A percentile compares a stretch with the other conserved stretches of the same genome.
phyloP scores from a whole-genome alignment of 2,113 vertebrate genomes.

The Alligator mississippiensis region DNA sequence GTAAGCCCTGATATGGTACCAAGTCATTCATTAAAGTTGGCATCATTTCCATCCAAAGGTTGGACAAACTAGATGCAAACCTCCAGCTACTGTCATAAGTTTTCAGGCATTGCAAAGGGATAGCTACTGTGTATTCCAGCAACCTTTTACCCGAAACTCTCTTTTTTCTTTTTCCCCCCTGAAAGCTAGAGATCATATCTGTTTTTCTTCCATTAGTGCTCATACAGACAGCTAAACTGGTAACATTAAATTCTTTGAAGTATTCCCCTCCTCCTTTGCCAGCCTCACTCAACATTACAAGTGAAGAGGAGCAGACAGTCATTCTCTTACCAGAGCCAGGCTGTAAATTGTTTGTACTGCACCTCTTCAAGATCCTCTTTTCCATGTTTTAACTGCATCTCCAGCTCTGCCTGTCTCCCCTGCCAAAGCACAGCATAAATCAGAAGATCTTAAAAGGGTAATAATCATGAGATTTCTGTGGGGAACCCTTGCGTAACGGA shows the following conservation, averaged over 20 bases:
- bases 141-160: not conserved
- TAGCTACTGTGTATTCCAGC: not conserved
- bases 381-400: slow-evolving; percentile 89
- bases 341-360: slow-evolving; percentile 87
- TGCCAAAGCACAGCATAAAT: slow-evolving; percentile 68
- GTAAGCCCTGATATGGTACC: not conserved
- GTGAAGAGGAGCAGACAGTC: not conserved
- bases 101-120: not conserved
- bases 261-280: not conserved
- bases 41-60: not conserved
- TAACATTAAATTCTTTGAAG: slow-evolving; percentile 3
- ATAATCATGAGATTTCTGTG: not conserved
- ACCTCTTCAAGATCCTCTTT: slow-evolving; percentile 88
- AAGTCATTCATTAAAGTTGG: not conserved
- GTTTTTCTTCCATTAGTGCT: not conserved
- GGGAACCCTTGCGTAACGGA: slow-evolving; percentile 1
- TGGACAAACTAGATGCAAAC: not conserved
- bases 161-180: not conserved
- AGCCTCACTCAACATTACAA: not conserved
- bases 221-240: not conserved
- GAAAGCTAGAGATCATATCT: not conserved
- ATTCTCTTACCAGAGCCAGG: slow-evolving; percentile 93
- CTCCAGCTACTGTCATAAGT: not conserved
- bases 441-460: not conserved
- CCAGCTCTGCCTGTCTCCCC: slow-evolving; percentile 92